phyloP scores from a whole-genome alignment of 1,140 invertebrate species.

The Psilanteris sp. region DNA sequence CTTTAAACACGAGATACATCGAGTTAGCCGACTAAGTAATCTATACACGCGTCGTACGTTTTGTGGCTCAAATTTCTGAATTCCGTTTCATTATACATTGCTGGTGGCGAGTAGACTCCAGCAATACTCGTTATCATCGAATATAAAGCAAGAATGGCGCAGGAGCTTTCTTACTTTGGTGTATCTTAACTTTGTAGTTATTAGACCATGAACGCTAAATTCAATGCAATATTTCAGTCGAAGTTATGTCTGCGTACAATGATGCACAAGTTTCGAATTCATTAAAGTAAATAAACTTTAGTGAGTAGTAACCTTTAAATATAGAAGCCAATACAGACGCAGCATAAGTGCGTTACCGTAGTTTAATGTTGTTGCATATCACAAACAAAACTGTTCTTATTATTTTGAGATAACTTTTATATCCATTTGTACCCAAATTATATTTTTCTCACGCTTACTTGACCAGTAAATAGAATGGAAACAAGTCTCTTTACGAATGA shows the following conservation, averaged over 20 bases:
- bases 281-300: constrained; percentile 28
- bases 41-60: constrained; percentile 13
- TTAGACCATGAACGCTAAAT: constrained; percentile 28
- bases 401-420: too few species aligned
- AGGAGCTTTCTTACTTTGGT: constrained; percentile 34
- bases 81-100: constrained; percentile 48
- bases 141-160: constrained; percentile 49
- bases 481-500: too few species aligned
- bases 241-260: constrained; percentile 41
- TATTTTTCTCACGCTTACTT: too few species aligned
- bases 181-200: constrained; percentile 44
- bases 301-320: constrained; percentile 6
- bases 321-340: not conserved
- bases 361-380: too few species aligned
- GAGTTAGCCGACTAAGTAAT: constrained; percentile 18
- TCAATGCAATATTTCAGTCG: constrained; percentile 36
- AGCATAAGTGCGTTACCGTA: too few species aligned
- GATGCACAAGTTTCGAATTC: constrained; percentile 15
- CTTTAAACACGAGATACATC: not conserved
- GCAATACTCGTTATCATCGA: constrained; percentile 39
- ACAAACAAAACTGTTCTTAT: too few species aligned
- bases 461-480: too few species aligned
- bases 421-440: too few species aligned
- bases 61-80: constrained; percentile 29
- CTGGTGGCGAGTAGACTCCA: constrained; percentile 6